Base-by-base conservation (phyloP, 2,797 vertebrate species). In the Eulemur rubriventer region DNA sequence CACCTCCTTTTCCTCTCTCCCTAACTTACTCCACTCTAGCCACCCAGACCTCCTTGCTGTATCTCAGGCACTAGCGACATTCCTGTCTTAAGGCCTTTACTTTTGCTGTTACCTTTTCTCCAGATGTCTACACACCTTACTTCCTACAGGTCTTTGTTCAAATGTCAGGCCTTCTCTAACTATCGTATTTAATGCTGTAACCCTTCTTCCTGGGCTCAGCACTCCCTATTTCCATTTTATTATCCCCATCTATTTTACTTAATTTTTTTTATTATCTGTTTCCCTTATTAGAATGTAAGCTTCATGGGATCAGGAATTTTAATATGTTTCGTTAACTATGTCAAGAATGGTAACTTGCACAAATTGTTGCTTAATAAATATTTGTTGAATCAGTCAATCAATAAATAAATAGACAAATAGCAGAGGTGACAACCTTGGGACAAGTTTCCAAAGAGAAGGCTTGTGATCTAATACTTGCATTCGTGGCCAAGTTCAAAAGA, bases 281-380 rank as follows among this genome's bases (percentile, higher is more conserved):
- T 67, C 13, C 12, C 3, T 4, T 75, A 43, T 86, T 69, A 86
- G 57, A 86, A 81, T 33, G n/a, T 8, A 87, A 84, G 12, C 24
- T 72, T 43, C 38, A 26, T 3, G 16, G 69, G 7, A 18, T 59
- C 35, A 85, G 38, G 46, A 46, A 61, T 81, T 89, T 83, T 79
- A 86, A 75, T 65, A 11, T 16, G 24, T 35, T 59, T 52, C 90
- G 46, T 72, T 96, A 4, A 83, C 22, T 41, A 24, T 80, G 55
- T 43, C 20, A 70, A 75, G 8, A 84, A 69, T 0, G 72, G 4
- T 67, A 81, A 17, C 38, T 95, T 89, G 38, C 1, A 24, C n/a
- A n/a, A 89, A 50, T 52, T 83, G 35, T 35, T 82, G 17, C 61
- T 94, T 95, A 70, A 76, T 72, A 84, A 91, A 83, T 78, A 57